Evolutionary conservation across 2,888 invertebrate species (phyloP).

Genomic region (Nyleta sp.): DNA sequence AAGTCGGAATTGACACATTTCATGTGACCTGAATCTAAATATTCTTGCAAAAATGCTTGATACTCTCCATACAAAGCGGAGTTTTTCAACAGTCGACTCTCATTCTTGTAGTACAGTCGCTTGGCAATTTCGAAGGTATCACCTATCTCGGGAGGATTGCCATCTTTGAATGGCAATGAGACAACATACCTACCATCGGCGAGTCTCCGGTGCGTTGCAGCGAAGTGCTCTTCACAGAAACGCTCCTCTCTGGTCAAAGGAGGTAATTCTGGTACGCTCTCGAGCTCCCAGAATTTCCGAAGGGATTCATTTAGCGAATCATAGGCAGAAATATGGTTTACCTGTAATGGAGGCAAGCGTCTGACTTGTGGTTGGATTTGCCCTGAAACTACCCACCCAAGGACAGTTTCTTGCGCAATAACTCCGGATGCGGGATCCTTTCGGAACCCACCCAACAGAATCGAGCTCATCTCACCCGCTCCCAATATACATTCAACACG

Average conservation of each 20-base stretch:
- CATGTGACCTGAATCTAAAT: slow-evolving; percentile 62
- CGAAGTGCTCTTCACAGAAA: slow-evolving; percentile 20
- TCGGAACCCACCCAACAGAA: no score
- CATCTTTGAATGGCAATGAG: slow-evolving; percentile 17
- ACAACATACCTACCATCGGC: slow-evolving; percentile 27
- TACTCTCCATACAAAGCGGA: slow-evolving; percentile 63
- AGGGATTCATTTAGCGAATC: not conserved
- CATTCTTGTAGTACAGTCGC: not conserved
- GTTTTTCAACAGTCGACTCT: slow-evolving; percentile 57
- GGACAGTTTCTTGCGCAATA: no score
- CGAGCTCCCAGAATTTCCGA: slow-evolving; percentile 2
- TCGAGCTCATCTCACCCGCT: no score
- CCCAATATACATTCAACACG: no score
- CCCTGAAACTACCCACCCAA: no score
- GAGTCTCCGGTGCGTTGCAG: not conserved
- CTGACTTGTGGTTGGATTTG: no score
- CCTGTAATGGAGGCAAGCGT: no score
- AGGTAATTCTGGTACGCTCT: slow-evolving; percentile 11
- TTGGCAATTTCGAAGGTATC: not conserved
- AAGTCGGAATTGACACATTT: no score
- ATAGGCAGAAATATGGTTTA: no score
- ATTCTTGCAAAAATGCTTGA: slow-evolving; percentile 63
- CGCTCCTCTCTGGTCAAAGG: no score
- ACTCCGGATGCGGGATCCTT: no score
- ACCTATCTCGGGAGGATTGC: not conserved